phyloP scores from a whole-genome alignment of 2,797 vertebrate species.

The Scyliorhinus canicula region DNA sequence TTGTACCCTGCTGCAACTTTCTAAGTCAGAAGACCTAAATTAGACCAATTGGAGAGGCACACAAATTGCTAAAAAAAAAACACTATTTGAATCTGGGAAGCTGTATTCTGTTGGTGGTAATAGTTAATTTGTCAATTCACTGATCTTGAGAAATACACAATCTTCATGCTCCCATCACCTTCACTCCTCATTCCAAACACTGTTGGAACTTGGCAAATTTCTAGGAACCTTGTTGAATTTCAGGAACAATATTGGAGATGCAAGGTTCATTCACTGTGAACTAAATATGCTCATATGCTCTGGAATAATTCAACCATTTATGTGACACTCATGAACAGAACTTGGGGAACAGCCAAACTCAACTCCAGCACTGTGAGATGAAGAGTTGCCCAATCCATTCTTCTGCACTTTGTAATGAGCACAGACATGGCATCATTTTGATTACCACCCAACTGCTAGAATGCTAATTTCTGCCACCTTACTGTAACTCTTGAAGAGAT shows the following conservation, averaged over 20 bases:
- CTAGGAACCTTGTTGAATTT: not conserved
- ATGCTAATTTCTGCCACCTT: not conserved
- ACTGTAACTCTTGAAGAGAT: not conserved
- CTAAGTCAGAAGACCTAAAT: not conserved
- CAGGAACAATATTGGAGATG: not conserved
- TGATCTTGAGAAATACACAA: not conserved
- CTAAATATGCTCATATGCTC: not conserved
- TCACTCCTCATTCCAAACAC: not conserved
- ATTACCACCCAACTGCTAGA: not conserved
- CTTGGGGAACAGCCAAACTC: not conserved
- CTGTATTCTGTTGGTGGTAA: not conserved
- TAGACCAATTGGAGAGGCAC: not conserved
- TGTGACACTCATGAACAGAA: not conserved
- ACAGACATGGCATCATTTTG: not conserved
- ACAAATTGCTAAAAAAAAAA: not conserved
- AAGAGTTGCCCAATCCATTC: not conserved
- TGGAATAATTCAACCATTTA: not conserved
- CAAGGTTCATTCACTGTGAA: not conserved
- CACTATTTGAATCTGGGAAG: not conserved
- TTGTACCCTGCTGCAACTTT: not conserved
- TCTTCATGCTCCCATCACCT: not conserved
- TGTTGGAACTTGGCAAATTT: not conserved
- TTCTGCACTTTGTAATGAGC: not conserved
- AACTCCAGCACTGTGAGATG: not conserved
- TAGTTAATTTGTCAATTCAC: not conserved